Evolutionary conservation across 1,140 invertebrate species (phyloP).

Genomic region (Triops cancriformis): DNA sequence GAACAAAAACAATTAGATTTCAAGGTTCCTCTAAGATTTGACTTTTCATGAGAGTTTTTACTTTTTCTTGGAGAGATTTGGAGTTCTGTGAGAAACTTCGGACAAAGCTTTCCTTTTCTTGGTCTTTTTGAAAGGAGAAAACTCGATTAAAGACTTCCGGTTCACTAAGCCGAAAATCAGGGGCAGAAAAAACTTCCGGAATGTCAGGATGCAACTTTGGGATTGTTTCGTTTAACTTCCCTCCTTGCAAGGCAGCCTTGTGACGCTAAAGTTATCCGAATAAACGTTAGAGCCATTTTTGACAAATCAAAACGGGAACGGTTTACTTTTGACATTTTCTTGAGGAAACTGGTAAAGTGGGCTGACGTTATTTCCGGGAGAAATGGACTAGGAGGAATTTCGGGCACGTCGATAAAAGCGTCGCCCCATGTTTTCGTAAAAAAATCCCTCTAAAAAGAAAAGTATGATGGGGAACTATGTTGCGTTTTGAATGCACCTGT

Average conservation of each 20-base stretch:
- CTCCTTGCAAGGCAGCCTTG: neutral
- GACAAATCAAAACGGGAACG: neutral
- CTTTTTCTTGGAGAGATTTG: neutral
- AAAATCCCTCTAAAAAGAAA: conserved; percentile 57
- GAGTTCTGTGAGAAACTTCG: neutral
- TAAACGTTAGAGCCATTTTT: neutral
- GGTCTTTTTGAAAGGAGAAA: conserved; percentile 2
- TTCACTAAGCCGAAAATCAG: neutral
- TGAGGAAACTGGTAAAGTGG: conserved; percentile 82
- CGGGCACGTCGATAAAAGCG: conserved; percentile 71
- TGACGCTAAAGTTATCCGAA: neutral
- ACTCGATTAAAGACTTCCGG: neutral
- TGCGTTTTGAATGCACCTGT: conserved; percentile 46
- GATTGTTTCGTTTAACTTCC: neutral
- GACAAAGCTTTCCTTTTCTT: neutral
- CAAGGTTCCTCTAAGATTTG: neutral
- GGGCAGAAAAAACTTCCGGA: neutral
- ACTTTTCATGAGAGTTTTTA: neutral
- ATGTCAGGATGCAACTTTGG: neutral
- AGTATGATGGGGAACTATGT: conserved; percentile 19
- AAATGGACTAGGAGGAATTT: conserved; percentile 65
- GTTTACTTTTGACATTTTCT: conserved; percentile 53
- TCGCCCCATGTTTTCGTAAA: conserved; percentile 98
- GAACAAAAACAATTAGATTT: neutral
- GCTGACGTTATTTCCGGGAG: conserved; percentile 72